Base-by-base conservation (phyloP, 2,113 vertebrate genomes). In the Origma solitaria region DNA sequence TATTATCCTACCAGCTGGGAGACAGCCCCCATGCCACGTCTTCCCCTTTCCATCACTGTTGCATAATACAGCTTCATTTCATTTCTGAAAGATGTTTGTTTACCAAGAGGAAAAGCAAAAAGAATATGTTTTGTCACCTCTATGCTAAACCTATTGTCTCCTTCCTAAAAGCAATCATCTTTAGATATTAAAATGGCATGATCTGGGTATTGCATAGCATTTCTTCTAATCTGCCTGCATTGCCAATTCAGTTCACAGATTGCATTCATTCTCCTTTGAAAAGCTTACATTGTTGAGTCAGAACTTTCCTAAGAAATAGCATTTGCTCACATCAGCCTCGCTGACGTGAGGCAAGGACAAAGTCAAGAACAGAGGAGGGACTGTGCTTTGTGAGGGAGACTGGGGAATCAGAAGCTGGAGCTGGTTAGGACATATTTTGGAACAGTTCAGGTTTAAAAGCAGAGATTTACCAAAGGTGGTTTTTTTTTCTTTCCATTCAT, bases 151-250 rank as follows among this genome's bases (percentile, higher is more conserved):
- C 92, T 71, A 90, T 94, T 96, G 93, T 96, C 93, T 97, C 93
- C 95, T 94, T 95, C 92, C 92, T 95, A 92, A 97, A 98, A 98
- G 96, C 97, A 97, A 96, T 97, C 96, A 97, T 97, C 94, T 97
- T 97, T 95, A 96, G 97, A 95, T 96, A 94, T 94, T 95, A 95
- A 86, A 91, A 94, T 92, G 93, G 92, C 89, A 88, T 23, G 86
- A 94, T 88, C 94, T 88, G 82, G 94, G 86, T 95, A 95, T 78
- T 54, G 66, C 75, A 62, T 92, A 92, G 79, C 47, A 53, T 96
- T 97, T 96, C 90, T 95, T 97, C 96, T 96, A 96, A 97, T 97
- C 51, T 71, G 58, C 71, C 50, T 83, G 86, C 89, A 96, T 96
- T 97, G 93, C 96, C 96, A 95, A 93, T 96, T 97, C 94, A 92